Conservation (phyloP, 64 coral and sea anemone species). For the Montipora cactus region DNA sequence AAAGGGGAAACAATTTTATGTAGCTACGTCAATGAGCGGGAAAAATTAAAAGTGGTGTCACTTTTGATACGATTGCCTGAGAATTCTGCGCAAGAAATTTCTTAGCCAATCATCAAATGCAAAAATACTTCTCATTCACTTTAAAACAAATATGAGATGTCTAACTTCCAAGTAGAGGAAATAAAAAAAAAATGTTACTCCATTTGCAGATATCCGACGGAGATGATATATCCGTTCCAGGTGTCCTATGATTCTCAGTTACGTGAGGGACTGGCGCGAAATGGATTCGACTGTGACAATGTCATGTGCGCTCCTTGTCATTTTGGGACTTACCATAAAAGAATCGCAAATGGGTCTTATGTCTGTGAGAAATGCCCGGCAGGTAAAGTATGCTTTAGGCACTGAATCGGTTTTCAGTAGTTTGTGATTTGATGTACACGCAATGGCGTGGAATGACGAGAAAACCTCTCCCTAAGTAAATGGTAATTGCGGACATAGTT, state of each 20-base stretch:
- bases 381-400: slow-evolving; percentile 5
- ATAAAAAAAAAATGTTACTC: background rate
- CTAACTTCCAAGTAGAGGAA: background rate
- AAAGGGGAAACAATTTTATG: too few species aligned
- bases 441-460: too few species aligned
- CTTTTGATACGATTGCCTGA: too few species aligned
- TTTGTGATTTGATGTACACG: background rate
- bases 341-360: slow-evolving; percentile 67
- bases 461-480: too few species aligned
- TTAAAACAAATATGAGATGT: background rate
- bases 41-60: too few species aligned
- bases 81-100: too few species aligned
- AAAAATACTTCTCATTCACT: too few species aligned
- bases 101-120: too few species aligned
- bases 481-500: too few species aligned
- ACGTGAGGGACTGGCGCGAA: slow-evolving; percentile 63
- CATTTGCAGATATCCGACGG: slow-evolving; percentile 37
- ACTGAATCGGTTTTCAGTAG: too few species aligned
- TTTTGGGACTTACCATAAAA: slow-evolving; percentile 73
- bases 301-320: slow-evolving; percentile 58
- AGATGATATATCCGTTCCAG: slow-evolving; percentile 9
- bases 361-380: slow-evolving; percentile 69
- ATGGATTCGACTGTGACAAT: slow-evolving; percentile 77
- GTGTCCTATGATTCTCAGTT: slow-evolving; percentile 51
- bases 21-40: too few species aligned